A percentile compares a stretch with the other conserved stretches of the same genome.
Evolutionary conservation across 2,888 invertebrate species (phyloP).

Genomic region (Seira musarum): DNA sequence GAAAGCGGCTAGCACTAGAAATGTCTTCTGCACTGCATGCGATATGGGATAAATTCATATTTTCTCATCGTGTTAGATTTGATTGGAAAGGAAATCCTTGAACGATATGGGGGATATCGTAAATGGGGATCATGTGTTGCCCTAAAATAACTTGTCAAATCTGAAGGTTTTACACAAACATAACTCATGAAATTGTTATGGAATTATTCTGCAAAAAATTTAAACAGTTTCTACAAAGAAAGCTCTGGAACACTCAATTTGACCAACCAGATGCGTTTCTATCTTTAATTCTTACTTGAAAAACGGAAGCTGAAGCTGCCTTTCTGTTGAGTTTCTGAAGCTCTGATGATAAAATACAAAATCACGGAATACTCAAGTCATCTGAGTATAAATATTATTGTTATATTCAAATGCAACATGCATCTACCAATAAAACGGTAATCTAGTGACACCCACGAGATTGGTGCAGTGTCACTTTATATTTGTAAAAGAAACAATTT

Average conservation of each 20-base stretch:
- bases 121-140: not conserved
- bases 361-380: not conserved
- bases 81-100: not conserved
- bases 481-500: conserved; percentile 1
- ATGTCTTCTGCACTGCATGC: no score
- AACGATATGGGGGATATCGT: not conserved
- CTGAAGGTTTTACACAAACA: not conserved
- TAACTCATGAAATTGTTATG: not conserved
- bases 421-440: not conserved
- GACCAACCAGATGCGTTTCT: not conserved
- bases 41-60: no score
- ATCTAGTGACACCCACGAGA: conserved; percentile 15
- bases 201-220: not conserved
- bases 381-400: not conserved
- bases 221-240: not conserved
- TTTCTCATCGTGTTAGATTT: no score
- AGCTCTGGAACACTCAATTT: not conserved
- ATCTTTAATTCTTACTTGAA: not conserved
- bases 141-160: not conserved
- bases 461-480: conserved; percentile 25
- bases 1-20: no score
- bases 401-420: not conserved
- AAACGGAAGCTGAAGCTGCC: not conserved
- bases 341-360: not conserved
- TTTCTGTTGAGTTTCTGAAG: not conserved